These are phyloP conservation scores for Agrochola macilenta DNA, from an alignment of 2,888 invertebrate genomes.

Conservation along the genomic window DNA sequence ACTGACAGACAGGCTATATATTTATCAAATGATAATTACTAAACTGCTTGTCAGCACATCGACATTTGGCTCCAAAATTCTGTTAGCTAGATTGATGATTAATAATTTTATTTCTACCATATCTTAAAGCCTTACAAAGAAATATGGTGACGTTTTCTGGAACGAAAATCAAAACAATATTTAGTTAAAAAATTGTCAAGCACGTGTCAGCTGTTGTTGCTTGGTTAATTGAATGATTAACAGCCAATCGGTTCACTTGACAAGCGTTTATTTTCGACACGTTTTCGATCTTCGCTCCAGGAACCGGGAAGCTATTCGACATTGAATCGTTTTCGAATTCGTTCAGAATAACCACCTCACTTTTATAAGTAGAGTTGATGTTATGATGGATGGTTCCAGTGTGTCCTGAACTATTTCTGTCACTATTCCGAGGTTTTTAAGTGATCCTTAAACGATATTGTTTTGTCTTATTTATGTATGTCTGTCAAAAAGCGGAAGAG, in stretches of 20 bases:
- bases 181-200: not conserved
- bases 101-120: not conserved
- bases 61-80: not conserved
- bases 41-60: slow-evolving; percentile 27
- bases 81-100: not conserved
- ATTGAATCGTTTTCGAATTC: slow-evolving; percentile 11
- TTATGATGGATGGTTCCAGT: slow-evolving; percentile 79
- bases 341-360: slow-evolving; percentile 71
- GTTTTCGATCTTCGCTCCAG: not conserved
- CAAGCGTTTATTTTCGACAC: not conserved
- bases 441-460: slow-evolving; percentile 65
- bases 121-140: not conserved
- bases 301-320: not conserved
- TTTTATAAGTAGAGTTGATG: slow-evolving; percentile 65
- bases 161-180: not conserved
- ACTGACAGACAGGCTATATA: slow-evolving; percentile 14
- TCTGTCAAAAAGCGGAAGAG: slow-evolving; percentile 38
- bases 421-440: slow-evolving; percentile 57
- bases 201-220: not conserved
- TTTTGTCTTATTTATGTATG: slow-evolving; percentile 55
- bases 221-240: not conserved
- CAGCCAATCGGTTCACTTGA: not conserved
- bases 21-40: slow-evolving; percentile 6
- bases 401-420: slow-evolving; percentile 73
- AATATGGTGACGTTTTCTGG: not conserved